phyloP scores from a whole-genome alignment of 2,797 vertebrate species.

The Lacerta bilineata region DNA sequence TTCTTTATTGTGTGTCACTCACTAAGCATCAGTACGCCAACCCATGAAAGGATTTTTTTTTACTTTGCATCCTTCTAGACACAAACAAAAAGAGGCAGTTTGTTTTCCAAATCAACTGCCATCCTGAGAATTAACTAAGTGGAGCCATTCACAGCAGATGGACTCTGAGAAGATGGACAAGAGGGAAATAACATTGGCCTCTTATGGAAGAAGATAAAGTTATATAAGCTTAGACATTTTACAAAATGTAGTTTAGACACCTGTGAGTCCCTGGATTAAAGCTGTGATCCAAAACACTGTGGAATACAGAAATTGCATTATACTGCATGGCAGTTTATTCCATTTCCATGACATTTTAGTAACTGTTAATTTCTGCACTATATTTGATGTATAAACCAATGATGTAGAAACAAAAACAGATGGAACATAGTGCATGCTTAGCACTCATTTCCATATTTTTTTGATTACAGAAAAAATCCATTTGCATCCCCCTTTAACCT shows the following conservation, averaged over 20 bases:
- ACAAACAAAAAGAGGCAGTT: neutral
- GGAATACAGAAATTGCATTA: neutral
- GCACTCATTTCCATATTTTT: too few relatives aligned
- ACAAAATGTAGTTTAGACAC: neutral
- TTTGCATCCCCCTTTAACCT: too few relatives aligned
- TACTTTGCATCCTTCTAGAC: constrained; percentile 5
- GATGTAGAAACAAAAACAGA: too few relatives aligned
- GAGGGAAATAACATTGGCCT: neutral
- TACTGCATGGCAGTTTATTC: neutral
- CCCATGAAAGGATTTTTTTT: constrained; percentile 33
- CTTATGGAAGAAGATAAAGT: neutral
- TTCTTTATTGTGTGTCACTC: constrained; percentile 35
- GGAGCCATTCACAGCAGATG: neutral
- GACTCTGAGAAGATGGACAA: neutral
- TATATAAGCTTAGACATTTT: too few relatives aligned
- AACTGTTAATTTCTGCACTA: too few relatives aligned
- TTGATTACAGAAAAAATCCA: too few relatives aligned
- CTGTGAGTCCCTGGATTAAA: neutral
- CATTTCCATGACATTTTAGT: too few relatives aligned
- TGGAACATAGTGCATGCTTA: too few relatives aligned
- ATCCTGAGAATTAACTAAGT: neutral
- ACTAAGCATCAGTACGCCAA: constrained; percentile 40
- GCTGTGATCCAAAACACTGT: neutral
- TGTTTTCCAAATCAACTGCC: neutral
- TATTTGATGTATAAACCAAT: too few relatives aligned